Evolutionary conservation across 2,113 vertebrate species (phyloP).

Genomic region (Sapajus apella): DNA sequence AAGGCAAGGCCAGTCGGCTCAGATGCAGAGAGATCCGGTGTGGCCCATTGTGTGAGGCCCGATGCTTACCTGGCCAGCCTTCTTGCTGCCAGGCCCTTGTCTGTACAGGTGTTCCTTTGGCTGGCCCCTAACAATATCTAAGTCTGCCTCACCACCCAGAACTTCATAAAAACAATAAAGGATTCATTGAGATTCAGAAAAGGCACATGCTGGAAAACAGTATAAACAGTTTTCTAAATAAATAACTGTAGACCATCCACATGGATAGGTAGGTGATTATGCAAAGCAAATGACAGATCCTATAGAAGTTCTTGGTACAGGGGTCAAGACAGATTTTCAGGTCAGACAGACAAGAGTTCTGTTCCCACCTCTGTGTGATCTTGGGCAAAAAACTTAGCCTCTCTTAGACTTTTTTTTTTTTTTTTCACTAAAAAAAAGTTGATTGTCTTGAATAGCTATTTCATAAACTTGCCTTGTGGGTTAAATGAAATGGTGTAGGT

Average conservation of each 20-base stretch:
- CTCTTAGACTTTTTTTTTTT: background rate
- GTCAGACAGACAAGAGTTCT: background rate
- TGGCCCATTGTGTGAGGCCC: accelerated
- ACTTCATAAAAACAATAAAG: background rate
- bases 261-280: background rate
- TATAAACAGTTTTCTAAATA: background rate
- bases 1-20: background rate
- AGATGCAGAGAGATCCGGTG: background rate
- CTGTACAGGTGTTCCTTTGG: background rate
- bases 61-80: background rate
- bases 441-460: background rate
- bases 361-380: background rate
- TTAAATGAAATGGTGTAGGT: background rate
- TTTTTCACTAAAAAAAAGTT: background rate
- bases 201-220: background rate
- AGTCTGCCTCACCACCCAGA: background rate
- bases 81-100: background rate
- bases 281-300: background rate
- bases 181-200: background rate
- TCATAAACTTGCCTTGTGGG: background rate
- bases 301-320: background rate
- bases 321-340: background rate
- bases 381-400: background rate
- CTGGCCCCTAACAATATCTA: too few relatives aligned
- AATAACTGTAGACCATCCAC: too few relatives aligned